A percentile compares a stretch with the other conserved stretches of the same genome.
phyloP scores from a whole-genome alignment of 2,113 vertebrate genomes.

The Pangasianodon gigas region DNA sequence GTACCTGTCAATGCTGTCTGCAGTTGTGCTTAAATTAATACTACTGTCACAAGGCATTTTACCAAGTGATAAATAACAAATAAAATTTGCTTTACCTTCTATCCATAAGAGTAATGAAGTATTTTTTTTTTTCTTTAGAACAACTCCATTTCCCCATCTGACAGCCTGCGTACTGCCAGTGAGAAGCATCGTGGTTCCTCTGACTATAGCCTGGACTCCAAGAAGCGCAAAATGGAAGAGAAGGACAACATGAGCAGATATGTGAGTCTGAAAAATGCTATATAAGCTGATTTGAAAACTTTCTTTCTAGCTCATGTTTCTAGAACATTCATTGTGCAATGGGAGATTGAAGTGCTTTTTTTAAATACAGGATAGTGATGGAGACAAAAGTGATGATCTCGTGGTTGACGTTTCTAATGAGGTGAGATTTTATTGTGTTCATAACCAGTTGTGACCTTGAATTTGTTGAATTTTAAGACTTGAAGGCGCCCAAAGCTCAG shows the following conservation, averaged over 20 bases:
- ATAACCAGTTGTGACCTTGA: background rate
- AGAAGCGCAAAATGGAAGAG: conserved; percentile 94
- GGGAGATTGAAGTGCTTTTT: background rate
- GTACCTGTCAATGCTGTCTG: conserved; percentile 36
- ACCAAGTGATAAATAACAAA: conserved; percentile 2
- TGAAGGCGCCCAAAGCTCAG: background rate
- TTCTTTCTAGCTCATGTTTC: background rate
- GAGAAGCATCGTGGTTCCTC: conserved; percentile 92
- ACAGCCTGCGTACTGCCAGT: conserved; percentile 86
- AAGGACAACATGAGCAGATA: conserved; percentile 95
- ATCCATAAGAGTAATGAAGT: background rate
- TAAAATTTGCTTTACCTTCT: background rate
- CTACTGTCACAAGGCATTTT: conserved; percentile 9
- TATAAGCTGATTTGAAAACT: background rate
- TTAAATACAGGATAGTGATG: conserved; percentile 88
- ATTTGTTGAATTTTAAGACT: background rate
- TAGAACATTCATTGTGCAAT: background rate
- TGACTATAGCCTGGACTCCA: conserved; percentile 89
- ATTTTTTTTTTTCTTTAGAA: conserved; percentile 76
- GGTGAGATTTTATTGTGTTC: conserved; percentile 69
- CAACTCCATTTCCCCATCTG: conserved; percentile 91
- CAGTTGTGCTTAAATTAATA: conserved; percentile 29
- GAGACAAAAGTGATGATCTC: conserved; percentile 96
- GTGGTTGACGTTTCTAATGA: conserved; percentile 97
- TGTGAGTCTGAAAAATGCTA: conserved; percentile 71